Conservation (phyloP, 2,113 vertebrate species). For the Halcyon senegalensis region DNA sequence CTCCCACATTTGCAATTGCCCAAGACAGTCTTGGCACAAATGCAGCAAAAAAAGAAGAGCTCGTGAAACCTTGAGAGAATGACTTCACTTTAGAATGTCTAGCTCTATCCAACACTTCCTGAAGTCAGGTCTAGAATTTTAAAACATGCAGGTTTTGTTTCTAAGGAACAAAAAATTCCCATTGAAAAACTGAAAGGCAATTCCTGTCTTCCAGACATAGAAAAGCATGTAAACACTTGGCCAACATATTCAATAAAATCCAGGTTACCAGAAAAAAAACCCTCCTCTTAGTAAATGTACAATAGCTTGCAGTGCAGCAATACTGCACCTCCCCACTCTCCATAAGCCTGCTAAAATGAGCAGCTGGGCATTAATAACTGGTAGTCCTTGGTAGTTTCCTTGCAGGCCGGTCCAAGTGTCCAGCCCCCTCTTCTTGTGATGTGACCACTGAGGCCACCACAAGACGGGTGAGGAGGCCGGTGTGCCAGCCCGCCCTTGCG, state of each 20-base stretch:
- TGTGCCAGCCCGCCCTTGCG: neutral
- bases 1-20: neutral
- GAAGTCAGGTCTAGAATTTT: neutral
- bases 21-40: neutral
- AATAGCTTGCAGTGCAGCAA: neutral
- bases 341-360: neutral
- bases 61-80: neutral
- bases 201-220: neutral
- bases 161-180: neutral
- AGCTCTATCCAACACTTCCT: neutral
- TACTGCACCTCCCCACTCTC: neutral
- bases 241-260: neutral
- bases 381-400: neutral
- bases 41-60: neutral
- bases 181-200: neutral
- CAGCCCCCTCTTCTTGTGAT: neutral
- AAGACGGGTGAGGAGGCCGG: too few relatives aligned
- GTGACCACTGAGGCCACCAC: neutral
- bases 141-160: neutral
- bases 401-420: rapidly evolving
- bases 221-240: neutral
- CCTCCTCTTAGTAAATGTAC: neutral
- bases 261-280: neutral
- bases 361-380: neutral
- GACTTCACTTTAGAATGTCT: neutral